These are phyloP conservation scores for Platalea minor DNA, from an alignment of 2,797 vertebrate genomes.

Conservation along the genomic window DNA sequence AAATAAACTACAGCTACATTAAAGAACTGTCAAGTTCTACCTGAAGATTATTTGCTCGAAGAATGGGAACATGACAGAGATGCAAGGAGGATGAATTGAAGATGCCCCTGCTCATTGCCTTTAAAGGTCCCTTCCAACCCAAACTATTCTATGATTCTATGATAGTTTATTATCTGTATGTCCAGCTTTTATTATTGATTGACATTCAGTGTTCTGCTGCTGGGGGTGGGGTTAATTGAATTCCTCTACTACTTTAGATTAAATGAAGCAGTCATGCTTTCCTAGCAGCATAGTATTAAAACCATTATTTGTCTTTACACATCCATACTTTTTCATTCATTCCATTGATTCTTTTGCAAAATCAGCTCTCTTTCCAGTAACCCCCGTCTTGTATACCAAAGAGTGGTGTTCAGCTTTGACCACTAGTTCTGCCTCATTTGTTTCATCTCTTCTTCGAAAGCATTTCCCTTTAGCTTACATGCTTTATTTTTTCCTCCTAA, in stretches of 20 bases:
- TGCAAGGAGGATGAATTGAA: neutral
- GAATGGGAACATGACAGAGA: neutral
- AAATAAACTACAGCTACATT: constrained; percentile 17
- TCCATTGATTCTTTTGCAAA: neutral
- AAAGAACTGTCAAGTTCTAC: neutral
- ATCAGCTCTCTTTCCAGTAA: neutral
- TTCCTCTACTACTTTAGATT: neutral
- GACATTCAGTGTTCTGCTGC: neutral
- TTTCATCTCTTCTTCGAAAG: neutral
- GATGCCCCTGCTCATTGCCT: neutral
- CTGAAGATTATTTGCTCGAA: neutral
- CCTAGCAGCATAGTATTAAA: neutral
- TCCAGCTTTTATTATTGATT: neutral
- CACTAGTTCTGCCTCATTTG: neutral
- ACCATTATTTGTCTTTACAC: neutral
- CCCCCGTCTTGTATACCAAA: neutral
- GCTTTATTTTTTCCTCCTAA: neutral
- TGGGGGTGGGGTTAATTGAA: neutral
- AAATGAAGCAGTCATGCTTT: neutral
- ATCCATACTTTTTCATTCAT: neutral
- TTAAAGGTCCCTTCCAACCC: neutral
- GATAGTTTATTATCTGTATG: neutral
- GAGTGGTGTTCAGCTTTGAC: neutral
- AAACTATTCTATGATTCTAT: neutral
- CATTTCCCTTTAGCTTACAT: neutral